Base-by-base conservation (phyloP, 2,888 invertebrate species). In the Cryptus viduatorius region DNA sequence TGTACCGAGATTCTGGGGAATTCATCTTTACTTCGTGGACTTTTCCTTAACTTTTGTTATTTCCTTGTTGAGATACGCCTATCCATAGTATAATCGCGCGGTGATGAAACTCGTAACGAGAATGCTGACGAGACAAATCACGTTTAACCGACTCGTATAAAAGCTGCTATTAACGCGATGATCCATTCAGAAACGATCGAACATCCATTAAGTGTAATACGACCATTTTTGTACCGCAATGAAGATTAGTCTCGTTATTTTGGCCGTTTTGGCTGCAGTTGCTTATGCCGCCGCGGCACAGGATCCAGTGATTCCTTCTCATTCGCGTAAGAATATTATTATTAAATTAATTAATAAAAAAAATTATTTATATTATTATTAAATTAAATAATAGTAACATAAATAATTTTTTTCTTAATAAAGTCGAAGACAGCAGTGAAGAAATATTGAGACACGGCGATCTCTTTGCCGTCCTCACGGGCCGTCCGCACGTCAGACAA, bases 61-160 rank as follows among this genome's bases (percentile, higher is more conserved):
- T 80, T 75, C 68, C 80, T 75, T 14, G 59, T 59, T 4, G 31
- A 12, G 12, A 59, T 29, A 59, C 59, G 59, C 12, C 59, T 19
- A 12, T 50, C 44, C 12, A n/a, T 53, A 53, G 8, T 12, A 10
- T 12, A 29, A 1, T 59, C 59, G 59, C 14, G 5, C 48, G 14
- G 14, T 29, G 46, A 29, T n/a, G 7, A n/a, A 10, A 48, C 16
- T 10, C 7, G 46, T 48, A 37, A 42, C 46, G 19, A 37, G 37
- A 37, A 19, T 61, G 29, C 29, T 42, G 29, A 37, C 10, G 8
- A 7, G 44, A 31, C 53, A 53, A 24, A 50, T 53, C 64, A 8
- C 8, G 76, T n/a, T 79, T 50, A 59, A 59, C 75, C 61, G 37
- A 24, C 56, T 29, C 67, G 61, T 84, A 80, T 80, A 77, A 78